Conservation (phyloP, 2,797 vertebrate species). For the Rhodeus uyekii region DNA sequence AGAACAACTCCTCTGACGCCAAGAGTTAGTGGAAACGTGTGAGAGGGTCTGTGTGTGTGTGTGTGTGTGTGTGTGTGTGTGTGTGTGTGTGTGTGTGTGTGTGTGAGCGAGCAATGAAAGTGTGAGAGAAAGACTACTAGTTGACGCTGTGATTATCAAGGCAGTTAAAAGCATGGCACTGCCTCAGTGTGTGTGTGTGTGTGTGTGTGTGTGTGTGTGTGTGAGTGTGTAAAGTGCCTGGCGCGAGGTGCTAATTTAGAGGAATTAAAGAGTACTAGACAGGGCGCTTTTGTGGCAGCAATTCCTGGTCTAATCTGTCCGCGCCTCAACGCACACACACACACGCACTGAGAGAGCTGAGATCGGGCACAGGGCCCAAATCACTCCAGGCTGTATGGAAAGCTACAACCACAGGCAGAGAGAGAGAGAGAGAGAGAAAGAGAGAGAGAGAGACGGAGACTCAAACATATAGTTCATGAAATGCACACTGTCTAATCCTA, state of each 20-base stretch:
- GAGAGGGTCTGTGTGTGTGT: constrained; percentile 60
- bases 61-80: constrained; percentile 46
- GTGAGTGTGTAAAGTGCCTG: constrained; percentile 74
- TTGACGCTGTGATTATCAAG: constrained; percentile 30
- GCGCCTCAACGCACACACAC: constrained; percentile 75
- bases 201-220: constrained; percentile 75
- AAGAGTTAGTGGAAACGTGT: constrained; percentile 53
- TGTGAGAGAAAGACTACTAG: constrained; percentile 36
- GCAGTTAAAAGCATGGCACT: constrained; percentile 54
- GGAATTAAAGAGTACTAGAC: constrained; percentile 84
- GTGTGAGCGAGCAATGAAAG: constrained; percentile 36
- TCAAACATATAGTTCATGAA: not conserved
- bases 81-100: constrained; percentile 62
- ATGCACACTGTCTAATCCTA: constrained; percentile 3
- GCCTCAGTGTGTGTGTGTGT: constrained; percentile 73
- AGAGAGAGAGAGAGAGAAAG: not conserved
- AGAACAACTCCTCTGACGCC: constrained; percentile 52
- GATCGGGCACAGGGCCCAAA: constrained; percentile 77
- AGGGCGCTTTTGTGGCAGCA: constrained; percentile 78
- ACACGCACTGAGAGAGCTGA: constrained; percentile 74
- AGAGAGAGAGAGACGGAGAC: not conserved
- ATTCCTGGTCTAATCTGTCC: constrained; percentile 80
- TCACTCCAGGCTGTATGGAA: constrained; percentile 82
- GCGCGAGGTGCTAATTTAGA: constrained; percentile 79
- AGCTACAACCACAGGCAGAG: constrained; percentile 57